Evolutionary conservation across 35 echinoderm and acorn worm genomes (phyloP).

Genomic region (Lytechinus variegatus): DNA sequence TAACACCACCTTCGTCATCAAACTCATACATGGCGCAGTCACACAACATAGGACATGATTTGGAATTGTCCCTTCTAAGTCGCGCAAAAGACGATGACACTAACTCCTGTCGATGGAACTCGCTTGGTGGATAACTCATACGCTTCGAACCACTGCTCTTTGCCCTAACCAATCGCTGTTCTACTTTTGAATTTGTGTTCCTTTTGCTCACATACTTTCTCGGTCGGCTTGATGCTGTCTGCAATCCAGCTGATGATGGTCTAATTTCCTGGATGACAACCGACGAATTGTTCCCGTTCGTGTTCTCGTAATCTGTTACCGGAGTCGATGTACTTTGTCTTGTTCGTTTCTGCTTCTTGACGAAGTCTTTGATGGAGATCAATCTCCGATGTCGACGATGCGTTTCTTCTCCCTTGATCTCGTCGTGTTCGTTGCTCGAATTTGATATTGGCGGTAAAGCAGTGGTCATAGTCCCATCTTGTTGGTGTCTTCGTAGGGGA

Average conservation of each 20-base stretch:
- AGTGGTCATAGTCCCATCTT: not conserved
- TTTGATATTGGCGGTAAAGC: not conserved
- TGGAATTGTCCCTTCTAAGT: not conserved
- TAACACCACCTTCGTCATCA: not conserved
- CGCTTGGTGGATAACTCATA: constrained; percentile 69
- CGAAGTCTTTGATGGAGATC: not conserved
- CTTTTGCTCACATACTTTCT: not conserved
- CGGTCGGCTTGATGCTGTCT: not conserved
- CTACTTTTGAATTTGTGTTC: not conserved
- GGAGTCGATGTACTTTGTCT: not conserved
- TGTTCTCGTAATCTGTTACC: not conserved
- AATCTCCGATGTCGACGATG: not conserved
- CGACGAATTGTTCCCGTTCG: not conserved
- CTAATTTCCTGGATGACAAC: not conserved
- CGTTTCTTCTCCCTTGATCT: not conserved
- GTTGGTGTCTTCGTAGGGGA: not conserved
- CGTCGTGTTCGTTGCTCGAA: not conserved
- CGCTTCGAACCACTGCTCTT: constrained; percentile 26
- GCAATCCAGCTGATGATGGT: not conserved
- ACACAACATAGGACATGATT: constrained; percentile 57
- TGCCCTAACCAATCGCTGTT: not conserved
- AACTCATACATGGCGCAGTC: constrained; percentile 31
- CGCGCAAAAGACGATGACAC: not conserved
- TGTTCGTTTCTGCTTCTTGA: not conserved
- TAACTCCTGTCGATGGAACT: not conserved